These are phyloP conservation scores for Solenodon paradoxus DNA, from an alignment of 2,113 vertebrate genomes.

Conservation along the genomic window DNA sequence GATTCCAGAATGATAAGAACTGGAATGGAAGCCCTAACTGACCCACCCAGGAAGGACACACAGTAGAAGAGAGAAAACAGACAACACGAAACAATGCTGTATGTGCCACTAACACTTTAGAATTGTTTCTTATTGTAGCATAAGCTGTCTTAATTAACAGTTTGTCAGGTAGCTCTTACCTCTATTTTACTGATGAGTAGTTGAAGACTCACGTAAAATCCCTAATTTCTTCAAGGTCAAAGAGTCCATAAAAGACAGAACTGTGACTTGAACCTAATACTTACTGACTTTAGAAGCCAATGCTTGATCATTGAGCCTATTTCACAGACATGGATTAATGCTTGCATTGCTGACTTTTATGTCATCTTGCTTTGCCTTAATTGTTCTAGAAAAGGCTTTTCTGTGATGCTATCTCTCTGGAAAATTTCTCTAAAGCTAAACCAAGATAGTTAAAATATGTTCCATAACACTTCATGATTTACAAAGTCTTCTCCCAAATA, in stretches of 20 bases:
- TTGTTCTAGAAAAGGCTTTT: not conserved
- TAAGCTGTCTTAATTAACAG: not conserved
- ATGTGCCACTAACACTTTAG: not conserved
- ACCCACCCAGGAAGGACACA: not conserved
- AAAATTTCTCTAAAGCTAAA: constrained; percentile 1
- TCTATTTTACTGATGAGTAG: not conserved
- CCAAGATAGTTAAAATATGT: not conserved
- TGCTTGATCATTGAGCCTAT: not conserved
- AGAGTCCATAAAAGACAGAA: not conserved
- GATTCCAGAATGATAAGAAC: not conserved
- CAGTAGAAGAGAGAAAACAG: not conserved
- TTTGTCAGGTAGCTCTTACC: not conserved
- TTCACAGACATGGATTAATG: not conserved
- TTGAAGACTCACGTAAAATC: not conserved
- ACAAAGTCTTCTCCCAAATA: constrained; percentile 7
- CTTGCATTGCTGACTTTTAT: not conserved
- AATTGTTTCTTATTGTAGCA: not conserved
- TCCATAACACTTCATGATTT: not conserved
- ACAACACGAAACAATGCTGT: not conserved
- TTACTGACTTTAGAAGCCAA: not conserved
- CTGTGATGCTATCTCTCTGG: not conserved
- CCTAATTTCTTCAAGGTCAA: not conserved
- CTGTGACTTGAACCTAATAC: not conserved
- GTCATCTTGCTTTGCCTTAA: not conserved
- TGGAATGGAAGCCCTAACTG: not conserved